A percentile compares a stretch with the other conserved stretches of the same genome.
These are phyloP conservation scores for Drosophila guanche DNA, from an alignment of 1,140 invertebrate species.

Conservation along the genomic window DNA sequence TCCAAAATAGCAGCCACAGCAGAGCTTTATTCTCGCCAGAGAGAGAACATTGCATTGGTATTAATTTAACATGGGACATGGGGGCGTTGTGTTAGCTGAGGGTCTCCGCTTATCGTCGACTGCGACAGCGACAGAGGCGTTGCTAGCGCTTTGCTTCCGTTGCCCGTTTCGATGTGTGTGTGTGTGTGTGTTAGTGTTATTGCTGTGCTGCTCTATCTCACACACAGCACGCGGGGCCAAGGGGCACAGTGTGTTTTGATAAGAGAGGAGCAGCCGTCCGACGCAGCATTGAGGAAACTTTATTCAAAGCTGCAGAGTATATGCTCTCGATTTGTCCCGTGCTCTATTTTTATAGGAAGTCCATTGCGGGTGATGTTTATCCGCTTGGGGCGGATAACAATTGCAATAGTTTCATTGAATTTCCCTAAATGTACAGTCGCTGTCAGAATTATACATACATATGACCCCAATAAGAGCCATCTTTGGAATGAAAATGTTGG, in stretches of 20 bases:
- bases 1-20: too few species aligned
- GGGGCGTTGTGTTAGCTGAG: background rate
- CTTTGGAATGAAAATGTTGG: too few species aligned
- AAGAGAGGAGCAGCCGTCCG: slow-evolving; percentile 38
- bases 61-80: background rate
- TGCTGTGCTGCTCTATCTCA: slow-evolving; percentile 21
- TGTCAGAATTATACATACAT: too few species aligned
- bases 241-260: slow-evolving; percentile 50
- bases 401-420: too few species aligned
- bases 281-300: background rate
- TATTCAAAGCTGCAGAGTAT: too few species aligned
- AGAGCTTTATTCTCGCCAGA: slow-evolving; percentile 15
- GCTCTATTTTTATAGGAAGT: too few species aligned
- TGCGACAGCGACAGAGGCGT: too few species aligned
- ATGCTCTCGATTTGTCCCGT: too few species aligned
- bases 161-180: slow-evolving; percentile 12
- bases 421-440: too few species aligned
- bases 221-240: slow-evolving; percentile 15
- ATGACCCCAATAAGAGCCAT: too few species aligned
- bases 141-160: too few species aligned
- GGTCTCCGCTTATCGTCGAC: slow-evolving; percentile 30
- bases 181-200: slow-evolving; percentile 12
- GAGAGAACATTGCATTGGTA: slow-evolving; percentile 16
- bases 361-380: background rate
- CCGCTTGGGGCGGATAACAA: too few species aligned